These are phyloP conservation scores for Anolis apletophallus DNA, from an alignment of 2,797 vertebrate species.

Conservation along the genomic window DNA sequence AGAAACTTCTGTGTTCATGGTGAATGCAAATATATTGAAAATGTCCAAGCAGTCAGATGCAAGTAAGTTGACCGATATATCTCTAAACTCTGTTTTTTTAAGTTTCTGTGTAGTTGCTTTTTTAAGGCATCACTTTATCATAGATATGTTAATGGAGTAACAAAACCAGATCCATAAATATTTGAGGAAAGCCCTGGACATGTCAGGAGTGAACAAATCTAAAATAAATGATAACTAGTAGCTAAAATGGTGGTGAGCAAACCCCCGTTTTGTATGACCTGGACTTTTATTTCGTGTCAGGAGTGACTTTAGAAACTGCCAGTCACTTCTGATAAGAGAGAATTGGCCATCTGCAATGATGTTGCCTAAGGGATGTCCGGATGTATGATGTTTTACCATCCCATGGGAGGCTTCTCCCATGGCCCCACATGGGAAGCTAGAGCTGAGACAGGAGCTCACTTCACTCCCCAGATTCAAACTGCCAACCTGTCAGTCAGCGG, in stretches of 20 bases:
- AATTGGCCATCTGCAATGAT: too few species aligned
- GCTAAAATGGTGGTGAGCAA: background rate
- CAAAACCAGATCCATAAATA: background rate
- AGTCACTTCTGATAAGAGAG: too few species aligned
- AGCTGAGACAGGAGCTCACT: too few species aligned
- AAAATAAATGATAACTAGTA: background rate
- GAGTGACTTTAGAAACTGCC: too few species aligned
- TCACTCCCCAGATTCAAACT: too few species aligned
- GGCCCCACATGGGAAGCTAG: too few species aligned
- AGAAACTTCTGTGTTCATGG: constrained; percentile 84
- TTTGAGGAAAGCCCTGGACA: background rate
- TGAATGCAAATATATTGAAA: constrained; percentile 76
- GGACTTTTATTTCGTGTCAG: background rate
- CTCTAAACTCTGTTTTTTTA: background rate
- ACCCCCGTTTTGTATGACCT: background rate
- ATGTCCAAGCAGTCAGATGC: constrained; percentile 74
- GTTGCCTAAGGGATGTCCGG: too few species aligned
- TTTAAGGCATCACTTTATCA: background rate
- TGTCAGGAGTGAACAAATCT: background rate
- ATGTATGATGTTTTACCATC: too few species aligned
- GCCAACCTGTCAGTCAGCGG: too few species aligned
- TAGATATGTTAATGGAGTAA: background rate
- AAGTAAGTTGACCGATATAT: constrained; percentile 72
- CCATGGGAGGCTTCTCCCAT: too few species aligned
- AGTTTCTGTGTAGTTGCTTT: background rate